Conservation (phyloP, 2,888 invertebrate genomes). For the Cephalotes varians region DNA sequence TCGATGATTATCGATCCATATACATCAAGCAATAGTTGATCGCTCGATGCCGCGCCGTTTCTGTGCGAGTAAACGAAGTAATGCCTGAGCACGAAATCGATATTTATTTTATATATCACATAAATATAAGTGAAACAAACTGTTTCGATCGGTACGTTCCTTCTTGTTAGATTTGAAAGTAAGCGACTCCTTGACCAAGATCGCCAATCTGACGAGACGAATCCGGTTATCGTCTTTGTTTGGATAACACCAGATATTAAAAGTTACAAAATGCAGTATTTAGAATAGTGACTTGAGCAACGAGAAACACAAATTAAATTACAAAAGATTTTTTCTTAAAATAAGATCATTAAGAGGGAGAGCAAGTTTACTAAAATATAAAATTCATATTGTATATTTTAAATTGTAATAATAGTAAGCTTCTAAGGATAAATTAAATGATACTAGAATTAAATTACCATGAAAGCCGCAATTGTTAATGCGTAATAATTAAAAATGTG, state of each 20-base stretch:
- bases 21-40: constrained; percentile 48
- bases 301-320: background rate
- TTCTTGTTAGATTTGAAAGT: constrained; percentile 35
- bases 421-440: too few relatives aligned
- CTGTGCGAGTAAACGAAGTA: constrained; percentile 29
- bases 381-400: background rate
- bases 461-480: too few relatives aligned
- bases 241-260: background rate
- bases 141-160: constrained; percentile 40
- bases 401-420: too few relatives aligned
- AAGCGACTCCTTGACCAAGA: constrained; percentile 49
- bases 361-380: background rate
- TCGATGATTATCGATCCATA: constrained; percentile 68
- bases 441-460: too few relatives aligned
- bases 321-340: background rate
- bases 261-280: constrained; percentile 12
- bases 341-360: background rate
- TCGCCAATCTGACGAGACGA: constrained; percentile 37
- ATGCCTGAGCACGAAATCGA: constrained; percentile 1
- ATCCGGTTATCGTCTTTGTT: constrained; percentile 20
- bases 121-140: constrained; percentile 45
- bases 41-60: constrained; percentile 46
- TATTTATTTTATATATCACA: constrained; percentile 32
- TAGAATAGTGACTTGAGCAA: constrained; percentile 10
- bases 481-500: too few relatives aligned